phyloP scores from a whole-genome alignment of 2,888 invertebrate species.

The Smittia aterrima region DNA sequence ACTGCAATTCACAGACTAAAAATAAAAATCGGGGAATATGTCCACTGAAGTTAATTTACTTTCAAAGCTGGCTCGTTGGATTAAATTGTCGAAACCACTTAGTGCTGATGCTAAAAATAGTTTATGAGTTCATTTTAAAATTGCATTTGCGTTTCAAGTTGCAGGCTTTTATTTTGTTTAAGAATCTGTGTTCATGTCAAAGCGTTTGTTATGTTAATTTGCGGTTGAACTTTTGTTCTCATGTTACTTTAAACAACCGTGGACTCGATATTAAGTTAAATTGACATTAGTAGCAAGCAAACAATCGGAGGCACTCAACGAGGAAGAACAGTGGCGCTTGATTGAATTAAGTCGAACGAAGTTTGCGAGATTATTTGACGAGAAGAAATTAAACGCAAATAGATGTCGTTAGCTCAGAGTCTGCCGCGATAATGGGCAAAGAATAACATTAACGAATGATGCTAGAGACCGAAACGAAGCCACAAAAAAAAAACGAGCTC shows the following conservation, averaged over 20 bases:
- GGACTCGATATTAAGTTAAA: neutral
- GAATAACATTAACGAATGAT: neutral
- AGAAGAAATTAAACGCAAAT: slow-evolving; percentile 18
- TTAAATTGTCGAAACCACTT: slow-evolving; percentile 1
- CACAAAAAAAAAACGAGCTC: neutral
- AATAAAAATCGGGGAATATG: neutral
- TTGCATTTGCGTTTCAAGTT: neutral
- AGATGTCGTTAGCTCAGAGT: neutral
- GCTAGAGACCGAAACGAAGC: neutral
- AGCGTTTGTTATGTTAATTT: neutral
- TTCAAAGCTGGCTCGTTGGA: neutral
- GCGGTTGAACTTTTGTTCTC: neutral
- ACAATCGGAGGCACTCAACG: neutral
- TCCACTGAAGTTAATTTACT: slow-evolving; percentile 1
- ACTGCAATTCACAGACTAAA: too few relatives aligned
- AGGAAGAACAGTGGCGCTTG: slow-evolving; percentile 5
- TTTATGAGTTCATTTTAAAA: neutral
- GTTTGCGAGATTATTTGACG: slow-evolving; percentile 1
- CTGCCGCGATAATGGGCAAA: slow-evolving; percentile 2
- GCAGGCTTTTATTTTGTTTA: neutral
- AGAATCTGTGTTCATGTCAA: neutral
- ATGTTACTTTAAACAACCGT: neutral
- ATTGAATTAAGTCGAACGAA: slow-evolving; percentile 5
- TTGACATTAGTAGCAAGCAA: neutral
- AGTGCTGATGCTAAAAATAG: neutral